Conservation (phyloP, 1,140 invertebrate species). For the Pseudomyrmex sp. region DNA sequence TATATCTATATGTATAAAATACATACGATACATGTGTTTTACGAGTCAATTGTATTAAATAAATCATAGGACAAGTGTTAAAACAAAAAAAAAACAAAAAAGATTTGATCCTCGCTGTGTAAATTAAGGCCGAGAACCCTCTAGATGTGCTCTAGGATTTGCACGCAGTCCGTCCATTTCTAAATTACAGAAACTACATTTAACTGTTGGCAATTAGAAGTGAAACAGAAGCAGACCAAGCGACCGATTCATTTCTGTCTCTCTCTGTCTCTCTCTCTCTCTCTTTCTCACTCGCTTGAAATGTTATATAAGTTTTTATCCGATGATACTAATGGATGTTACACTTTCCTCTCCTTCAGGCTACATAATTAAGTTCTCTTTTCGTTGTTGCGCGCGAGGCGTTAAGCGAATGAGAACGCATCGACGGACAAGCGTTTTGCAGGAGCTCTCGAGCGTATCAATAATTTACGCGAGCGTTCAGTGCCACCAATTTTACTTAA, state of each 20-base stretch:
- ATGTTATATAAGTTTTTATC: constrained; percentile 14
- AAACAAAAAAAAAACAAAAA: too few relatives aligned
- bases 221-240: constrained; percentile 20
- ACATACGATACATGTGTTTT: too few relatives aligned
- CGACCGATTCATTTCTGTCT: background rate
- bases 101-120: too few relatives aligned
- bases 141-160: background rate
- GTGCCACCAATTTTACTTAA: constrained; percentile 43
- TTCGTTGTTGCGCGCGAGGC: background rate
- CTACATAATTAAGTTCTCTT: constrained; percentile 41
- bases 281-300: background rate
- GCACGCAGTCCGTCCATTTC: background rate
- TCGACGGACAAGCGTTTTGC: constrained; percentile 31
- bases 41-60: too few relatives aligned
- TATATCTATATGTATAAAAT: too few relatives aligned
- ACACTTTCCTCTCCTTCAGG: constrained; percentile 21
- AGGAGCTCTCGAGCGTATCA: constrained; percentile 35
- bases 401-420: constrained; percentile 35
- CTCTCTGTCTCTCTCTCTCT: background rate
- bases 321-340: constrained; percentile 21
- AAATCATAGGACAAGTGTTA: too few relatives aligned
- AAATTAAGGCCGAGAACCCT: too few relatives aligned
- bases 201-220: constrained; percentile 20
- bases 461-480: constrained; percentile 37
- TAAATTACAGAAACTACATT: constrained; percentile 12